Percentiles rank a stretch among this genome's conserved stretches.
Conservation (phyloP, 2,888 invertebrate genomes). For the Caenorhabditis japonica region DNA sequence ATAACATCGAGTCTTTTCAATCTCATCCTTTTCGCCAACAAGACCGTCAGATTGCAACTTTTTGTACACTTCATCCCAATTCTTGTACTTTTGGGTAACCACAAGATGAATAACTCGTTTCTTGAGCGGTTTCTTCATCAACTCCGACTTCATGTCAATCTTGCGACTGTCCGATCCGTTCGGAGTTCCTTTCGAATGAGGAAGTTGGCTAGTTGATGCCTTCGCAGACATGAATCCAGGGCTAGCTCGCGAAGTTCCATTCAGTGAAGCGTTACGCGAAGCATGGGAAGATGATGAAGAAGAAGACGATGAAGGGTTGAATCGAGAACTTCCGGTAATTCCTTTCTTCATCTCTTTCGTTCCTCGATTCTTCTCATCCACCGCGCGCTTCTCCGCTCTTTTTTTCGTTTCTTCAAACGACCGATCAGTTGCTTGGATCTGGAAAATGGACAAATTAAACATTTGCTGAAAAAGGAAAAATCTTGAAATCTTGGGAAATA, state of each 20-base stretch:
- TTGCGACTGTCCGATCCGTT: slow-evolving; percentile 18
- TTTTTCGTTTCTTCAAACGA: slow-evolving; percentile 72
- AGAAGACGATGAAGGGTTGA: background rate
- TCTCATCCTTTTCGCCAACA: slow-evolving; percentile 45
- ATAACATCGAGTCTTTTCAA: slow-evolving; percentile 35
- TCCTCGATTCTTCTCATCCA: slow-evolving; percentile 67
- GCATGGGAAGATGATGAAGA: slow-evolving; percentile 25
- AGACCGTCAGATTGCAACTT: slow-evolving; percentile 60
- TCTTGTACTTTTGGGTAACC: slow-evolving; percentile 59
- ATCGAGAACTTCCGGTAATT: background rate
- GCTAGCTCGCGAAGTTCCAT: slow-evolving; percentile 41
- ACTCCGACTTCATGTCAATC: slow-evolving; percentile 53
- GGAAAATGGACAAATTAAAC: no score
- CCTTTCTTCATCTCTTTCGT: slow-evolving; percentile 65
- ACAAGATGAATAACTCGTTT: slow-evolving; percentile 65
- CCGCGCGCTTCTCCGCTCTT: slow-evolving; percentile 67
- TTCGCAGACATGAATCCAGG: slow-evolving; percentile 33
- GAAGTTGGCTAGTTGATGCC: slow-evolving; percentile 30
- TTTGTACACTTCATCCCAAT: slow-evolving; percentile 56
- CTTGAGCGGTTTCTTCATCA: slow-evolving; percentile 57
- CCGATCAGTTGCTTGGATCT: slow-evolving; percentile 71
- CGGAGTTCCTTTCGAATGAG: slow-evolving; percentile 28
- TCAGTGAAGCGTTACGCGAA: slow-evolving; percentile 21
- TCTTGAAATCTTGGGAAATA: no score
- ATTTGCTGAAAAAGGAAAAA: no score